Conservation (phyloP, 1,140 invertebrate genomes). For the Gryllus bimaculatus region DNA sequence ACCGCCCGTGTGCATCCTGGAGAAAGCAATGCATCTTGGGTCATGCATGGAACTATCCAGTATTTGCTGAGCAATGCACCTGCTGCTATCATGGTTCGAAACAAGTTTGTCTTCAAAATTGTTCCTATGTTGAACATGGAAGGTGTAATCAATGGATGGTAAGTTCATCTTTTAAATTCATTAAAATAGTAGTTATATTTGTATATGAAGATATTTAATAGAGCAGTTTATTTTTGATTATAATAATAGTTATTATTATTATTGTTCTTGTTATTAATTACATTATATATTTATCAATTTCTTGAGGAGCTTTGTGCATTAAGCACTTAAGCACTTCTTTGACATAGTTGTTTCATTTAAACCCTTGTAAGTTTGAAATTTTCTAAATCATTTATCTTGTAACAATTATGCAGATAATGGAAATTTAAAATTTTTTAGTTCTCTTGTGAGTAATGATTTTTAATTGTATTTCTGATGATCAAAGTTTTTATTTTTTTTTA, state of each 20-base stretch:
- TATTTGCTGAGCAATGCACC: constrained; percentile 51
- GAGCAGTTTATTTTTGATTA: neutral
- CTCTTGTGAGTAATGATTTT: too few relatives aligned
- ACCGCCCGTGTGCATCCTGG: constrained; percentile 80
- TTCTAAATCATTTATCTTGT: too few relatives aligned
- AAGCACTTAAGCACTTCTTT: too few relatives aligned
- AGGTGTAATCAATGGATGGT: constrained; percentile 83
- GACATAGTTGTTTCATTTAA: too few relatives aligned
- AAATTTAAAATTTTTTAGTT: too few relatives aligned
- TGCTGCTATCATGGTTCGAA: constrained; percentile 49
- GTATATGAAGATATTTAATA: neutral
- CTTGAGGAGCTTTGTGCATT: too few relatives aligned
- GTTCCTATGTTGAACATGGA: constrained; percentile 84
- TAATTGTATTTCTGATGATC: too few relatives aligned
- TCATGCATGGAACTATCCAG: constrained; percentile 73
- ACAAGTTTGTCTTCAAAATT: constrained; percentile 74
- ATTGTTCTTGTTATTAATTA: too few relatives aligned
- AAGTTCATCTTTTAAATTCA: constrained; percentile 33
- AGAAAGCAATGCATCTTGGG: constrained; percentile 81
- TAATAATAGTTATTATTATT: neutral
- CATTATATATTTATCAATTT: too few relatives aligned
- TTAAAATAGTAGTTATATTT: neutral
- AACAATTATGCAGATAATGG: too few relatives aligned
- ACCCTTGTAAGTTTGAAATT: too few relatives aligned
- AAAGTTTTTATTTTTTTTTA: too few relatives aligned